phyloP scores from a whole-genome alignment of 2,888 invertebrate species.

The Rhogogaster chlorosoma region DNA sequence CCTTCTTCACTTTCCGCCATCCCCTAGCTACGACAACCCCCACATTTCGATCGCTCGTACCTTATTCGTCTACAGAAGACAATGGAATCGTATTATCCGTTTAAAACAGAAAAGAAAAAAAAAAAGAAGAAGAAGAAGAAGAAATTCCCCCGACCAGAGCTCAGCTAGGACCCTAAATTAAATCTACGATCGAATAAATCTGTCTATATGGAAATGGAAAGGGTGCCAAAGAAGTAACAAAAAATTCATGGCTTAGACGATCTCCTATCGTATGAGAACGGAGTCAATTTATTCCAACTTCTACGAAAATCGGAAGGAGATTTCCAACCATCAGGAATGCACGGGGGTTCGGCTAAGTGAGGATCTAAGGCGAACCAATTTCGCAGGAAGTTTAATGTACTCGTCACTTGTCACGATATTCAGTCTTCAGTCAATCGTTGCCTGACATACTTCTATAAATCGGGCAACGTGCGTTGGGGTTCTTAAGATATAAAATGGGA shows the following conservation, averaged over 20 bases:
- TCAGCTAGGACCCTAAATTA: slow-evolving; percentile 21
- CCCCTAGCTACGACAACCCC: neutral
- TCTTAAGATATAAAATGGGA: slow-evolving; percentile 34
- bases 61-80: slow-evolving; percentile 39
- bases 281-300: neutral
- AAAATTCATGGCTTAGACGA: slow-evolving; percentile 13
- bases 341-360: slow-evolving; percentile 12
- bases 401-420: slow-evolving; percentile 26
- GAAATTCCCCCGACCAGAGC: neutral
- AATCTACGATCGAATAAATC: slow-evolving; percentile 24
- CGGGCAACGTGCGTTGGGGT: neutral
- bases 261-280: neutral
- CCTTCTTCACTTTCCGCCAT: slow-evolving; percentile 29
- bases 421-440: slow-evolving; percentile 26
- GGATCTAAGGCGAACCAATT: neutral
- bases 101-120: neutral
- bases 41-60: slow-evolving; percentile 14
- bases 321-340: neutral
- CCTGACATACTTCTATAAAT: slow-evolving; percentile 23
- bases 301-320: neutral
- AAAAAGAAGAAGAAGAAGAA: neutral
- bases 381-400: slow-evolving; percentile 34
- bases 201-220: neutral
- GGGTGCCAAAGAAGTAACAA: neutral
- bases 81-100: slow-evolving; percentile 49